Evolutionary conservation across 1,140 invertebrate genomes (phyloP).

Genomic region (Pararge aegeria): DNA sequence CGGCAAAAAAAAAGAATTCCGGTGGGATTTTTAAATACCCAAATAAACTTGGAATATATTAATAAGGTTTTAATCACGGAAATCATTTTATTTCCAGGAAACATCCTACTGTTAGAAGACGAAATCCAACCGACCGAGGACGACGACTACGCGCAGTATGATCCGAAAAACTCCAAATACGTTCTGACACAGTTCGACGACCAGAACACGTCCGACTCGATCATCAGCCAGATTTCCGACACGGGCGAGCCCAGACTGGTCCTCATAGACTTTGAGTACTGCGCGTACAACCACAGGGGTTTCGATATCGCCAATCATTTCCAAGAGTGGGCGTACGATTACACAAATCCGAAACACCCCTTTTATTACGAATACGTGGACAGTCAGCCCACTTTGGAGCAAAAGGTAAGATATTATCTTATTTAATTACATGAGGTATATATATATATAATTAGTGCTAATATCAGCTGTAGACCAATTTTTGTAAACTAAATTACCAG

Average conservation of each 20-base stretch:
- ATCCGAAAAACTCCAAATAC: conserved; percentile 32
- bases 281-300: conserved; percentile 94
- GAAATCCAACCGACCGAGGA: conserved; percentile 43
- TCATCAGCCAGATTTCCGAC: conserved; percentile 66
- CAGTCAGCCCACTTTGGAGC: conserved; percentile 87
- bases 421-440: too few relatives aligned
- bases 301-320: conserved; percentile 99
- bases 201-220: conserved; percentile 58
- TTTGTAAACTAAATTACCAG: too few relatives aligned
- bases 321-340: conserved; percentile 96
- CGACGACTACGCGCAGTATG: conserved; percentile 37
- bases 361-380: conserved; percentile 86
- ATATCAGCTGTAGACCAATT: too few relatives aligned
- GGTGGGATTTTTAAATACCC: too few relatives aligned
- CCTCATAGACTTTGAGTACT: conserved; percentile 96
- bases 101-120: conserved; percentile 82
- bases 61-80: too few relatives aligned
- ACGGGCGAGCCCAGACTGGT: conserved; percentile 84
- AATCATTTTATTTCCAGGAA: conserved; percentile 43
- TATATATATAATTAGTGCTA: too few relatives aligned
- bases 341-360: conserved; percentile 88
- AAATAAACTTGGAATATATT: too few relatives aligned
- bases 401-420: conserved; percentile 87
- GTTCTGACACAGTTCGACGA: conserved; percentile 49
- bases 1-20: too few relatives aligned